These are phyloP conservation scores for Gobio occitaniae DNA, from an alignment of 2,797 vertebrate genomes.

Conservation along the genomic window DNA sequence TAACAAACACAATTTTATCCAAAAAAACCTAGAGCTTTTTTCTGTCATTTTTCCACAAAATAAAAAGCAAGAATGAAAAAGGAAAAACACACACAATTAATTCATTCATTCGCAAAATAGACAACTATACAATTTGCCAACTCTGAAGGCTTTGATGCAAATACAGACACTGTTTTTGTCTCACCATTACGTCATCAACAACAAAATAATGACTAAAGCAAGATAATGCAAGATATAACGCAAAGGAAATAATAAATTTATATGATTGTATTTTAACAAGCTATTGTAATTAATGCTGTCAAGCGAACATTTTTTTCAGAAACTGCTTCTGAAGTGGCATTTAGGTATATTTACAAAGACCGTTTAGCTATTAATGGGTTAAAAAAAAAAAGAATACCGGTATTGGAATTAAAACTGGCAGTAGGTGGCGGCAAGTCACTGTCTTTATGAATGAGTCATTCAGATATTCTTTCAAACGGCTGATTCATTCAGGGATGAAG, in stretches of 20 bases:
- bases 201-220: not conserved
- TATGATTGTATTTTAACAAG: not conserved
- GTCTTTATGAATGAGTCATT: not conserved
- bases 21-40: too few species aligned
- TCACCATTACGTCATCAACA: not conserved
- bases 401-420: not conserved
- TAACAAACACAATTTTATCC: too few species aligned
- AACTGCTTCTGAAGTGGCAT: not conserved
- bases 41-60: too few species aligned
- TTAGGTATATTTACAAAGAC: not conserved
- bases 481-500: not conserved
- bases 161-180: not conserved
- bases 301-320: not conserved
- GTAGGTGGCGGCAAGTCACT: not conserved
- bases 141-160: too few species aligned
- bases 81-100: too few species aligned
- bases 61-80: too few species aligned
- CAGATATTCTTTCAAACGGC: not conserved
- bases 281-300: not conserved
- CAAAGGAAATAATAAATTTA: not conserved
- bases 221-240: not conserved
- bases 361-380: not conserved
- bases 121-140: too few species aligned
- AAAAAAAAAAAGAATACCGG: too few species aligned
- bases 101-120: too few species aligned